phyloP scores from a whole-genome alignment of 2,113 vertebrate genomes.

The Gymnogyps californianus region DNA sequence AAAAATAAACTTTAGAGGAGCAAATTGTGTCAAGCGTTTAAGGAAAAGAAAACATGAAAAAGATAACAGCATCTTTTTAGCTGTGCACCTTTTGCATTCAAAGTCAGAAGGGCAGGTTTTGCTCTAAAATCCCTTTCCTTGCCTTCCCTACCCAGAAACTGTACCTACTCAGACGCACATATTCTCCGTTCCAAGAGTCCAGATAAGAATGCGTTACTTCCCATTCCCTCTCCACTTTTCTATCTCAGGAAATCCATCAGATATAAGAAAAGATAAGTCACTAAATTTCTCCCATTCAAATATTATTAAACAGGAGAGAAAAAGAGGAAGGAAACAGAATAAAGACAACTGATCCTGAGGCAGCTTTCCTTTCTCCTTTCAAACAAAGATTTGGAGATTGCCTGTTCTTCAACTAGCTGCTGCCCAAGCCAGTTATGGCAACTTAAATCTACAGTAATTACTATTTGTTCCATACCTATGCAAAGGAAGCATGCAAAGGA shows the following conservation, averaged over 20 bases:
- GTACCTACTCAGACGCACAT: background rate
- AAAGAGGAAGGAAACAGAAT: background rate
- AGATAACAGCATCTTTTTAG: background rate
- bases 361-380: background rate
- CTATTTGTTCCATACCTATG: background rate
- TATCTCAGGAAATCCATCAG: background rate
- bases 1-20: background rate
- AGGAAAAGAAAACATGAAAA: background rate
- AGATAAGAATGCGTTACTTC: background rate
- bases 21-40: background rate
- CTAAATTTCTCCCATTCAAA: background rate
- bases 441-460: background rate
- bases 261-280: background rate
- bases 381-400: background rate
- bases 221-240: background rate
- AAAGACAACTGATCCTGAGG: background rate
- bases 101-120: background rate
- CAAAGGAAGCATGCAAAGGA: background rate
- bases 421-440: background rate
- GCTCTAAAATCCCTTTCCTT: background rate
- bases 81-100: background rate
- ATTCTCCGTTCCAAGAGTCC: background rate
- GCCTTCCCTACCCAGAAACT: background rate
- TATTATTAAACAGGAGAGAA: background rate
- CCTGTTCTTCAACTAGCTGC: background rate